Evolutionary conservation across 2,113 vertebrate species (phyloP).

Genomic region (Coregonus clupeaformis): DNA sequence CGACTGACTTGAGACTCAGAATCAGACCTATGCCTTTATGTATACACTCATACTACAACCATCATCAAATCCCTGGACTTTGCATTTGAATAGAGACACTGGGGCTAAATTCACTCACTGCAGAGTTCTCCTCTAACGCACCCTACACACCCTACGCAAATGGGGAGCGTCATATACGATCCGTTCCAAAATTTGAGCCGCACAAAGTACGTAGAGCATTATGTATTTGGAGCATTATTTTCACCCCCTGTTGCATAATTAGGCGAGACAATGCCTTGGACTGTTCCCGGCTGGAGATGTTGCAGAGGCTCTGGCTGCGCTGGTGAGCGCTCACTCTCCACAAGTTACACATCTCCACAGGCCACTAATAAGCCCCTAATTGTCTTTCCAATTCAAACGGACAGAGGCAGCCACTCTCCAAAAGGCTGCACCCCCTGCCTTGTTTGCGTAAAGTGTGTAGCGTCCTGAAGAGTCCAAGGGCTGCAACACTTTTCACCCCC

Average conservation of each 20-base stretch:
- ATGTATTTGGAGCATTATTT: too few species aligned
- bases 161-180: too few species aligned
- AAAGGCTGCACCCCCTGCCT: conserved; percentile 47
- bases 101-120: conserved; percentile 8
- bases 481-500: conserved; percentile 6
- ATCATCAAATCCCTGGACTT: conserved; percentile 38
- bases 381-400: conserved; percentile 86
- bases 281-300: conserved; percentile 95
- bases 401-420: conserved; percentile 49
- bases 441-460: conserved; percentile 4
- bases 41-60: conserved; percentile 16
- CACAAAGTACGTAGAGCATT: too few species aligned
- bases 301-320: conserved; percentile 80
- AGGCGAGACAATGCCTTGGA: conserved; percentile 92
- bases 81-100: conserved; percentile 12
- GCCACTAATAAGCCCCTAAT: conserved; percentile 92
- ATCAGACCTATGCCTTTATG: conserved; percentile 14
- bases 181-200: too few species aligned
- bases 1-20: conserved; percentile 9
- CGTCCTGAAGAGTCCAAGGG: neutral
- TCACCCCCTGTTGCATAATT: conserved; percentile 74
- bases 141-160: neutral
- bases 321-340: conserved; percentile 82
- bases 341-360: conserved; percentile 84
- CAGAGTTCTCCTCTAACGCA: conserved; percentile 6